These are phyloP conservation scores for Lethenteron reissneri DNA, from an alignment of 2,113 vertebrate species.

Conservation along the genomic window DNA sequence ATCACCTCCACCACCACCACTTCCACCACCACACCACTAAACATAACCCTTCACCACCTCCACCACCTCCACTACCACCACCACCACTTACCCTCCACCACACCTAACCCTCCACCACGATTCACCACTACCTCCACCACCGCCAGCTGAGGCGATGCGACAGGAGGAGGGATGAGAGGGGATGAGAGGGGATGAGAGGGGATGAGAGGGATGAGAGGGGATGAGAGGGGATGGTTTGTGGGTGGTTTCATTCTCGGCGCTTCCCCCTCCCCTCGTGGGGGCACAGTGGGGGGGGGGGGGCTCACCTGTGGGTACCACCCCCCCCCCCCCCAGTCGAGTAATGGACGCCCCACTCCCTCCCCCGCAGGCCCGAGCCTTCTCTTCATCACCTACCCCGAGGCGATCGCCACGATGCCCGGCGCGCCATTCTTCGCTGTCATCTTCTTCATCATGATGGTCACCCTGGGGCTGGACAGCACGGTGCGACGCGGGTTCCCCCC, in stretches of 20 bases:
- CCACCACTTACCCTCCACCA: background rate
- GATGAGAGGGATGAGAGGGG: too few species aligned
- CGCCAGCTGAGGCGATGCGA: too few species aligned
- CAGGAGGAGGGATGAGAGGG: background rate
- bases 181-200: too few species aligned
- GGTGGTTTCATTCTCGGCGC: too few species aligned
- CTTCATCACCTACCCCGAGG: conserved; percentile 89
- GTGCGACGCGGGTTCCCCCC: conserved; percentile 17
- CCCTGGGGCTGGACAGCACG: conserved; percentile 82
- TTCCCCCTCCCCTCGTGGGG: background rate
- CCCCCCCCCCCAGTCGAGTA: background rate
- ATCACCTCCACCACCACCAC: background rate
- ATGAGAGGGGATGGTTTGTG: background rate
- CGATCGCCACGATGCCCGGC: conserved; percentile 87
- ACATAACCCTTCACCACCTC: background rate
- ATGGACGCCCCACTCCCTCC: background rate
- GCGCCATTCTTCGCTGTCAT: conserved; percentile 93
- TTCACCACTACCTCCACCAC: too few species aligned
- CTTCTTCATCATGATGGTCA: conserved; percentile 97
- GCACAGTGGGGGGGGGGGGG: background rate
- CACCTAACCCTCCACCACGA: too few species aligned
- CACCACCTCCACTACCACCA: background rate
- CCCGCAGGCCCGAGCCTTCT: conserved; percentile 75
- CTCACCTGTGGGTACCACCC: too few species aligned
- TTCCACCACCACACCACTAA: too few species aligned